These are phyloP conservation scores for Elgaria multicarinata DNA, from an alignment of 2,113 vertebrate species.

Conservation along the genomic window DNA sequence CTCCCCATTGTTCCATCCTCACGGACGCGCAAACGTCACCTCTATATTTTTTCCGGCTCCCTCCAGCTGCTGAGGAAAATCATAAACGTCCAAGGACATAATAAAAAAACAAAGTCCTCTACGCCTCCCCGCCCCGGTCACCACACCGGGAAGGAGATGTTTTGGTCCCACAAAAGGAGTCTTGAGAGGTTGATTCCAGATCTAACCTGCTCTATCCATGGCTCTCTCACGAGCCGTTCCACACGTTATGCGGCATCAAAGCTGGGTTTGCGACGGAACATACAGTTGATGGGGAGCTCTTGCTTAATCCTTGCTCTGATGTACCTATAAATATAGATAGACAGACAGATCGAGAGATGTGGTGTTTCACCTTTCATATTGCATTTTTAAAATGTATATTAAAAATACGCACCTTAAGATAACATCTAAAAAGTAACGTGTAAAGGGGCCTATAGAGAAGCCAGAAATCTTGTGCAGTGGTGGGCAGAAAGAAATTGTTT, in stretches of 20 bases:
- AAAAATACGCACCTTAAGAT: background rate
- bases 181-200: background rate
- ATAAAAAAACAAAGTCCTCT: background rate
- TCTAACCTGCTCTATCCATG: background rate
- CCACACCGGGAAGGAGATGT: background rate
- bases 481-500: too few relatives aligned
- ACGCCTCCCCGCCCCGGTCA: background rate
- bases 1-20: slow-evolving; percentile 30
- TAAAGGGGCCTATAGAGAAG: background rate
- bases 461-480: background rate
- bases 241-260: background rate
- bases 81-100: slow-evolving; percentile 12
- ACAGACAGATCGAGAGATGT: too few relatives aligned
- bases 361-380: background rate
- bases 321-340: background rate
- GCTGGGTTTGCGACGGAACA: background rate
- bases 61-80: slow-evolving; percentile 38
- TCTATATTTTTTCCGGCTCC: slow-evolving; percentile 33
- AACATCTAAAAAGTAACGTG: background rate
- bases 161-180: background rate
- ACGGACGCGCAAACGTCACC: background rate
- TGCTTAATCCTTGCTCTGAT: background rate
- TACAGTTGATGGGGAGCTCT: background rate
- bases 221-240: background rate
- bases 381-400: background rate